These are phyloP conservation scores for Microdon myrmicae DNA, from an alignment of 2,888 invertebrate genomes.

Conservation along the genomic window DNA sequence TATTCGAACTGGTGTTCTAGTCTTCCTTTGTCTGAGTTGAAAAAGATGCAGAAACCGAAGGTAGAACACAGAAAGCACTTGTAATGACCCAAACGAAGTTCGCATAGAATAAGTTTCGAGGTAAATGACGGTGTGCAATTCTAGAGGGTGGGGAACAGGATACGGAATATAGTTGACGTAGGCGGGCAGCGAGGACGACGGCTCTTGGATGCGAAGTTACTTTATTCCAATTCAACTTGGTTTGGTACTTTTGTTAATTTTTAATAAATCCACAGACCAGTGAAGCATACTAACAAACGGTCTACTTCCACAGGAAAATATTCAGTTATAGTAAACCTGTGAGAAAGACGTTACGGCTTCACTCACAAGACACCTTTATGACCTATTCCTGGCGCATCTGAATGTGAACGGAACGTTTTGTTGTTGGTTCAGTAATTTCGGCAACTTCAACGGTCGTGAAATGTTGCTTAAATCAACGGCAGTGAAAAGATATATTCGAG, in stretches of 20 bases:
- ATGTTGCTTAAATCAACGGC: conserved; percentile 13
- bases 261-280: conserved; percentile 45
- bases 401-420: conserved; percentile 3
- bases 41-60: no score
- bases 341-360: no score
- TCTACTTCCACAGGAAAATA: conserved; percentile 21
- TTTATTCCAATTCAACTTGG: conserved; percentile 28
- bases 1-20: no score
- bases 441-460: conserved; percentile 11
- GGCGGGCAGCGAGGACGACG: conserved; percentile 1
- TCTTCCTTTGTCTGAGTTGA: no score
- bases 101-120: conserved; percentile 36
- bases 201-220: conserved; percentile 4
- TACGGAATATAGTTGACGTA: not conserved
- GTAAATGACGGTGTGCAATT: no score
- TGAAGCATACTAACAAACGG: conserved; percentile 15
- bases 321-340: no score
- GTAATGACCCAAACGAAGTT: conserved; percentile 37
- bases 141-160: no score
- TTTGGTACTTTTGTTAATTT: conserved; percentile 38
- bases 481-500: not conserved
- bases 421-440: conserved; percentile 17
- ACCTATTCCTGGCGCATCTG: conserved; percentile 30
- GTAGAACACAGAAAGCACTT: no score
- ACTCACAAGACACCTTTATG: conserved; percentile 34